Evolutionary conservation across 2,797 vertebrate genomes (phyloP), one percentile per base, ranked within the genome.

Genomic region (Mycteria americana): DNA sequence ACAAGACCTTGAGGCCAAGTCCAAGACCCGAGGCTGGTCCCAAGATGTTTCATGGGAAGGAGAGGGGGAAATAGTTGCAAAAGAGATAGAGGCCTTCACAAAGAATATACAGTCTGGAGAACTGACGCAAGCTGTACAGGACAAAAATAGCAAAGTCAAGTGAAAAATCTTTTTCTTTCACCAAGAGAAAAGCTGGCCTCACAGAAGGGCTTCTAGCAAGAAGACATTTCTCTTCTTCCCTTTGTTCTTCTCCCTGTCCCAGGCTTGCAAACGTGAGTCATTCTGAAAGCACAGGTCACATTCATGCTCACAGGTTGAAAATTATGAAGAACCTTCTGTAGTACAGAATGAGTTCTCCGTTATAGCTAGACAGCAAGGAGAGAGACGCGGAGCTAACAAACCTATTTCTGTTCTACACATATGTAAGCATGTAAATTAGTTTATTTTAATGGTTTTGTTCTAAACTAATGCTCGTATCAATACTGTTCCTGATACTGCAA

Each of bases 221-320:
- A 85, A 72, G 17, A 7, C 9, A 27, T 31, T 69, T 68, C 5
- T 3, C 6, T 73, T 63, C n/a, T 69, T 64, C 41, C 18, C 25
- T 79, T 80, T 67, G 7, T 31, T 46, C 23, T 51, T 75, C 25
- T 37, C 12, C 19, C 27, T 51, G 31, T 11, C 30, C 27, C 35
- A 65, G 21, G 11, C 31, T 70, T 51, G 53, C 7, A 63, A 82
- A 65, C 0, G 0, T 18, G 48, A 48, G 11, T 23, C 0, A 0
- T 30, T 92, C 67, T 63, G 53, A 59, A 89, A 78, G 48, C n/a
- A 74, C 30, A 65, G 46, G 23, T 45, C 33, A 25, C 30, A 39
- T 25, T 56, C 37, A 30, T 5, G 27, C 21, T 79, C 59, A n/a
- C 10, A 46, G 18, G 10, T 22, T 57, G 31, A 74, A 93, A 84